phyloP scores from a whole-genome alignment of 2,797 vertebrate species.

The Caiman crocodilus region DNA sequence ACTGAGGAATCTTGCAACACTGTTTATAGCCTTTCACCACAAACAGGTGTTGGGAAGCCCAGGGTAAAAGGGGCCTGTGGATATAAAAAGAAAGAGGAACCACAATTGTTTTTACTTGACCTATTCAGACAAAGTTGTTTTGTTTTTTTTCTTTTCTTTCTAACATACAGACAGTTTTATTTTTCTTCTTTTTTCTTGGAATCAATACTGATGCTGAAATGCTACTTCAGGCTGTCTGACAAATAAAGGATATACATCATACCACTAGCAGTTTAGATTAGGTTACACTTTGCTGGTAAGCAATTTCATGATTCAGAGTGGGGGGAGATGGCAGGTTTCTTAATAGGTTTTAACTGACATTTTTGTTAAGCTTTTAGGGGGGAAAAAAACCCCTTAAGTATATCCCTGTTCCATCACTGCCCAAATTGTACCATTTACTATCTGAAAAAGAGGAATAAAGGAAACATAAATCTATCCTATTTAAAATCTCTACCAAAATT shows the following conservation, averaged over 20 bases:
- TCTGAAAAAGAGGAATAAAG: conserved; percentile 3
- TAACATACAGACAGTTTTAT: background rate
- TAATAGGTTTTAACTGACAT: background rate
- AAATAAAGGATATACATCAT: background rate
- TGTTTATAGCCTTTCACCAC: conserved; percentile 36
- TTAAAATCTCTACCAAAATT: background rate
- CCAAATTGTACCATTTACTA: background rate
- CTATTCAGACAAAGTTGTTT: conserved; percentile 43
- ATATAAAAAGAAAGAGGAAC: conserved; percentile 59
- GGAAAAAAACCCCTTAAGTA: background rate
- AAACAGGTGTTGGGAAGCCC: conserved; percentile 60
- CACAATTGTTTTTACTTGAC: background rate
- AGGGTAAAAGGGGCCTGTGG: conserved; percentile 31
- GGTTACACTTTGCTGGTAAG: background rate
- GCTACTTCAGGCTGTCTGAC: background rate
- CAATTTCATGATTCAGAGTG: background rate
- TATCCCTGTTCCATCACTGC: background rate
- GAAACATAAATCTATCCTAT: background rate
- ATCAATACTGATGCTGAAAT: background rate
- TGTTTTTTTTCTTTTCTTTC: background rate
- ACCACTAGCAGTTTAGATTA: rapidly evolving
- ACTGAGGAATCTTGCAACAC: conserved; percentile 49
- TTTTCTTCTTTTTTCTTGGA: conserved; percentile 57
- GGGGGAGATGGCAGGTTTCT: background rate
- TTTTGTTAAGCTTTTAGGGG: background rate